Evolutionary conservation across 2,113 vertebrate species (phyloP), one percentile per base, ranked within the genome.

Genomic region (Panthera leo): DNA sequence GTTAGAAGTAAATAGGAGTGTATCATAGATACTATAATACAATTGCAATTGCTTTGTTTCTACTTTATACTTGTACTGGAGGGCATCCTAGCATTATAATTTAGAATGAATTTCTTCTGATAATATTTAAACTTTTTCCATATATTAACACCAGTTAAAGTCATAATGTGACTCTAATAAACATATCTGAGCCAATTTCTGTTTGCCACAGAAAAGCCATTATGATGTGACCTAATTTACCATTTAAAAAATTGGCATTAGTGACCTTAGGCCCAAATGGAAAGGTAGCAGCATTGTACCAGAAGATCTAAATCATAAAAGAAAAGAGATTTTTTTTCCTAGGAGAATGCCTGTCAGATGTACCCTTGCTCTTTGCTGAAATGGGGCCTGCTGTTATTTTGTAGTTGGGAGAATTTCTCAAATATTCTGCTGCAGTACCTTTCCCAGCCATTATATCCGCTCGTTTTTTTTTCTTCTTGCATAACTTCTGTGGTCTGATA

Each of bases 31-130:
- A 16, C 9, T 55, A 1, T 45, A 42, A 82, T 51, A 89, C 3
- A 83, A 3, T 53, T 68, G 11, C 63, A 96, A 7, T 92, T 73
- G 16, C 29, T 86, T 96, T 67, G 67, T 83, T 73, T 18, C 63
- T 94, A 83, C 34, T 58, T 95, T 31, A 36, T 55, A 27, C 65
- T 96, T 93, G 89, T 86, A 93, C 73, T 95, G 75, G 58, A 85
- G 5, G 31, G 13, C 65, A 55, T 45, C 7, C 21, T 76, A 70
- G 13, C 16, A 91, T 91, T 90, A 73, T 82, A 84, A 76, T 80
- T 97, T 96, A 27, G 70, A 85, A 87, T 80, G 16, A 94, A 86
- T 73, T 91, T 70, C 93, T 85, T 78, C 51, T 87, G 76, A 75
- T 53, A 48, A 94, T 78, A 9, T 18, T 85, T 88, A 76, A 88